These are phyloP conservation scores for Amazona vittata DNA, from an alignment of 2,113 vertebrate species.

Conservation along the genomic window DNA sequence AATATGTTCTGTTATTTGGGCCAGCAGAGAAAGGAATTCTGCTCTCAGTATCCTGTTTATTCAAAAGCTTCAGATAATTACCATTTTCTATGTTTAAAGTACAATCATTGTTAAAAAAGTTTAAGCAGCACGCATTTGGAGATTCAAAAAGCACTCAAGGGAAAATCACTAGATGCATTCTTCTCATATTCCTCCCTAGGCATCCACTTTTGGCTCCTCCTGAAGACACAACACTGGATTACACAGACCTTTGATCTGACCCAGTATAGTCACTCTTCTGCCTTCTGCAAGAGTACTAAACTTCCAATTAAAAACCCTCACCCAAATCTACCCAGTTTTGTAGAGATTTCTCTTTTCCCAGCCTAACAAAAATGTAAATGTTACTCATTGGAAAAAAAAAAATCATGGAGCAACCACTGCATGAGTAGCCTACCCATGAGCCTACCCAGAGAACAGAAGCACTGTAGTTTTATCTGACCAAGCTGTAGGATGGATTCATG, in stretches of 20 bases:
- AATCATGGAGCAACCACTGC: not conserved
- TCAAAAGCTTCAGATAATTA: not conserved
- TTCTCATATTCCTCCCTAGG: not conserved
- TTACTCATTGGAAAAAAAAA: not conserved
- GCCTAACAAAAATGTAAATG: not conserved
- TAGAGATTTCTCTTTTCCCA: not conserved
- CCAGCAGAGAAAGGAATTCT: not conserved
- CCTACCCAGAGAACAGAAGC: not conserved
- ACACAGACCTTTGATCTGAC: not conserved
- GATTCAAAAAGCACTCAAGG: not conserved
- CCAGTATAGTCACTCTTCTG: not conserved
- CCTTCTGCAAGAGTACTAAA: not conserved
- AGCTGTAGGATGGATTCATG: not conserved
- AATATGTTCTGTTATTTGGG: not conserved
- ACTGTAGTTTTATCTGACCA: not conserved
- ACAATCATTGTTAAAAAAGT: not conserved
- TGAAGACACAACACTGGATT: not conserved
- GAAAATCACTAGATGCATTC: not conserved
- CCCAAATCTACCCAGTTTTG: not conserved
- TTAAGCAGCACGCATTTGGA: not conserved
- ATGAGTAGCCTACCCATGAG: not conserved
- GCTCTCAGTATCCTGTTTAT: not conserved
- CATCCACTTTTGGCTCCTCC: not conserved
- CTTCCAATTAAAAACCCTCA: fast-evolving
- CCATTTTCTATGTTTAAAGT: not conserved